These are phyloP conservation scores for Pecten maximus DNA, from an alignment of 2,888 invertebrate species.

Conservation along the genomic window DNA sequence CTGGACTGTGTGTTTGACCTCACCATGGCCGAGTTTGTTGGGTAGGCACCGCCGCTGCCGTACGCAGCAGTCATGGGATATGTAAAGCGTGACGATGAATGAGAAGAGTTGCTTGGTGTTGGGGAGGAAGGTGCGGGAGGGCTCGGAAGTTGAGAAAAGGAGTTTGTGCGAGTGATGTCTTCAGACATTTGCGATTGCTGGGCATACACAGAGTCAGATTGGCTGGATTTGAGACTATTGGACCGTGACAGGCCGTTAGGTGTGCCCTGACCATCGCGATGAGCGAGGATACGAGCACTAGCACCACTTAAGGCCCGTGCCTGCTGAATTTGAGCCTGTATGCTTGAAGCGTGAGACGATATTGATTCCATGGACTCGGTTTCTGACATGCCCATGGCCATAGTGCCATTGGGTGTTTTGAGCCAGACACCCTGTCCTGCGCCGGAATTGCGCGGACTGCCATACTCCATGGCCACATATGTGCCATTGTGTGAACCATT, in stretches of 20 bases:
- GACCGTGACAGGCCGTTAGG: conserved; percentile 83
- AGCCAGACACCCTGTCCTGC: conserved; percentile 67
- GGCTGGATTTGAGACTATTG: conserved; percentile 88
- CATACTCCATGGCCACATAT: conserved; percentile 76
- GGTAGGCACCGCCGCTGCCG: conserved; percentile 54
- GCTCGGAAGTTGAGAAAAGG: conserved; percentile 74
- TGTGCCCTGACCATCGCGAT: conserved; percentile 85
- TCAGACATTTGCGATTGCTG: conserved; percentile 67
- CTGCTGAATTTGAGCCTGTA: conserved; percentile 87
- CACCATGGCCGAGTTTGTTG: conserved; percentile 66
- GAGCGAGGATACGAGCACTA: conserved; percentile 82
- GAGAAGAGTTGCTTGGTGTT: conserved; percentile 77
- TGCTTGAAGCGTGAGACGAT: conserved; percentile 81
- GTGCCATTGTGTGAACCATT: conserved; percentile 60
- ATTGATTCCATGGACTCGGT: conserved; percentile 91
- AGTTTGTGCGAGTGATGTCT: conserved; percentile 72
- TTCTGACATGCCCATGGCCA: conserved; percentile 86
- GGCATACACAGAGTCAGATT: conserved; percentile 96
- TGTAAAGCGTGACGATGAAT: conserved; percentile 77
- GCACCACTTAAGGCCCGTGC: conserved; percentile 88
- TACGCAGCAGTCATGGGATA: conserved; percentile 76
- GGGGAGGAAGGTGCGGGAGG: conserved; percentile 75
- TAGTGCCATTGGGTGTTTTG: conserved; percentile 71
- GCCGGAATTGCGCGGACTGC: conserved; percentile 73
- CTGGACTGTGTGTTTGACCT: conserved; percentile 76